A percentile compares a stretch with the other conserved stretches of the same genome.
Conservation (phyloP, 2,113 vertebrate species). For the Saguinus midas region DNA sequence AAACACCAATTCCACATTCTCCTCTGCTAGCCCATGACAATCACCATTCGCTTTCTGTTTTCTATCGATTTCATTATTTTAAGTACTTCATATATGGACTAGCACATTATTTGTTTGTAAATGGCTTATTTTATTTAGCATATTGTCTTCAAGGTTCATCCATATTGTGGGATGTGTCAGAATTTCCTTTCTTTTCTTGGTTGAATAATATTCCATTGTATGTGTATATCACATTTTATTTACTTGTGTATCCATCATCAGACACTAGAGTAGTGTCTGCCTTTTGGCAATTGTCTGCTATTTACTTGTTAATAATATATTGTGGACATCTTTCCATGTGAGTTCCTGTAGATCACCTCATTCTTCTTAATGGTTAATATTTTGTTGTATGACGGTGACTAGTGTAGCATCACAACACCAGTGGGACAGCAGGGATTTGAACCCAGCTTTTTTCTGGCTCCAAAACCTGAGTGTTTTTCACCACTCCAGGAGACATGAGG, state of each 20-base stretch:
- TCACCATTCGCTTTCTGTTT: background rate
- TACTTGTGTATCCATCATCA: background rate
- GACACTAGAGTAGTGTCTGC: background rate
- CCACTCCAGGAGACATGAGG: background rate
- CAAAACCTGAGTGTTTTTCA: background rate
- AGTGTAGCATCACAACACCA: background rate
- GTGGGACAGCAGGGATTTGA: background rate
- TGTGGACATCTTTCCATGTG: background rate
- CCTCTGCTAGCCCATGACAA: background rate
- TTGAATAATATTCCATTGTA: background rate
- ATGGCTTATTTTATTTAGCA: constrained; percentile 10
- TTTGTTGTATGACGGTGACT: background rate
- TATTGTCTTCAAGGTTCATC: background rate
- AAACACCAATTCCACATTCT: background rate
- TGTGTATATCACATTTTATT: background rate
- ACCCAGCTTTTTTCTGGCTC: background rate
- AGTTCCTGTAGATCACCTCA: background rate
- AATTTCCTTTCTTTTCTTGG: background rate
- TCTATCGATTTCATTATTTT: background rate
- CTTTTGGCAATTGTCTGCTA: background rate
- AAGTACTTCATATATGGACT: background rate
- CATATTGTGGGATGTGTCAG: background rate
- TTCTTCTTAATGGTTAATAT: constrained; percentile 5
- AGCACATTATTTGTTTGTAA: background rate
- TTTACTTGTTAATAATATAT: background rate